phyloP scores from a whole-genome alignment of 2,113 vertebrate species.

The Zosterops hypoxanthus region DNA sequence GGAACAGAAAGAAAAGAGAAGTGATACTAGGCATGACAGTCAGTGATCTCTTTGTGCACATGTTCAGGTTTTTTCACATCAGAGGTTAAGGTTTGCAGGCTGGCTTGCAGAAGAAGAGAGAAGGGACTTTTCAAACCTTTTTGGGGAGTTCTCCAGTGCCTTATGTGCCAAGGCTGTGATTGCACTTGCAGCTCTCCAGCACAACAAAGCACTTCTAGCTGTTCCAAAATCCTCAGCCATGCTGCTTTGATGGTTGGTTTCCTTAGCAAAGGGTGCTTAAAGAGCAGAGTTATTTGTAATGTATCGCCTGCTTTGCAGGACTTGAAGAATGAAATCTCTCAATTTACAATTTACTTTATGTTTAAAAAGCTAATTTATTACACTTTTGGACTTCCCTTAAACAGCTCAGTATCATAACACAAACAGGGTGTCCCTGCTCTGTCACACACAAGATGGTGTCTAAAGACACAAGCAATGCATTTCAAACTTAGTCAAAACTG shows the following conservation, averaged over 20 bases:
- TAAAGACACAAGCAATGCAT: neutral
- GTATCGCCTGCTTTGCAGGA: neutral
- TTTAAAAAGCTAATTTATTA: neutral
- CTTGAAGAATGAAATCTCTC: neutral
- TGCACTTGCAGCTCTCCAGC: neutral
- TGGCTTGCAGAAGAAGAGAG: neutral
- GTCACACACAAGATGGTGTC: neutral
- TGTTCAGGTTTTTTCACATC: neutral
- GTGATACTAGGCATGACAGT: neutral
- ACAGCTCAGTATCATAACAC: neutral
- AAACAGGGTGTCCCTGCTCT: neutral
- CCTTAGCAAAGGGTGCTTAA: neutral
- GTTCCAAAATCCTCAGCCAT: neutral
- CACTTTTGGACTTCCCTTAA: neutral
- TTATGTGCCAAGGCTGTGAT: neutral
- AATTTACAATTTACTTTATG: neutral
- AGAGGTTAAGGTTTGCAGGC: neutral
- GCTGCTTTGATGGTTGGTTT: neutral
- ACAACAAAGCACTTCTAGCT: neutral
- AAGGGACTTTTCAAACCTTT: neutral
- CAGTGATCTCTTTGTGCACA: neutral
- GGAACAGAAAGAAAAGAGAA: neutral
- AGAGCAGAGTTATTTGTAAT: neutral
- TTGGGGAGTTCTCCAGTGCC: neutral
- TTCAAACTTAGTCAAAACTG: neutral